Percentiles rank a stretch among this genome's conserved stretches.
Conservation (phyloP, 2,797 vertebrate species). For the Vespertilio murinus region DNA sequence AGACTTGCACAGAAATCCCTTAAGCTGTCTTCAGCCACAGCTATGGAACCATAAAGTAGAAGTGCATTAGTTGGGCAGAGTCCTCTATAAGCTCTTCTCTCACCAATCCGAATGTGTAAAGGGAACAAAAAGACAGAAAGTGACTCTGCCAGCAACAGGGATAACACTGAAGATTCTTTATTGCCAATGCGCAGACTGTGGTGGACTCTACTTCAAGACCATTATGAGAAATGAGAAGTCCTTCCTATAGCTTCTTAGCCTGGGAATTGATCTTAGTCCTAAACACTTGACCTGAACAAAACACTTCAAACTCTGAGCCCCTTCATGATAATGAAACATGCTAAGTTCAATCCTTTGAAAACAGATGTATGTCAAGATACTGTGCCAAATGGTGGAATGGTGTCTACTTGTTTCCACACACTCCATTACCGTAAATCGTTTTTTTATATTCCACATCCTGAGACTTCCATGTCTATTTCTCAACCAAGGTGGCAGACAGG, state of each 20-base stretch:
- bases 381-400: not conserved
- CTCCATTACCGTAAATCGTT: not conserved
- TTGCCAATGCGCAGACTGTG: not conserved
- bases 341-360: not conserved
- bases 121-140: not conserved
- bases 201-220: not conserved
- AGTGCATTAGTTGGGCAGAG: not conserved
- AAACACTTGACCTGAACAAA: not conserved
- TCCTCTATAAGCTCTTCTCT: not conserved
- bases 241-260: not conserved
- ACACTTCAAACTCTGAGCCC: not conserved
- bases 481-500: conserved; percentile 21
- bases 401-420: not conserved
- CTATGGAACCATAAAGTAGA: not conserved
- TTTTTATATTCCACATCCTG: conserved; percentile 8
- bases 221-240: not conserved
- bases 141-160: not conserved
- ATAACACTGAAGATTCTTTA: not conserved
- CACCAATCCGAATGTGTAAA: not conserved
- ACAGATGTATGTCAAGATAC: not conserved
- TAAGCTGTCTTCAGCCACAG: not conserved
- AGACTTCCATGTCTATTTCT: conserved; percentile 4
- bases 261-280: not conserved
- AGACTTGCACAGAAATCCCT: not conserved
- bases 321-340: not conserved